phyloP scores from a whole-genome alignment of 2,113 vertebrate species.

The Xiphias gladius region DNA sequence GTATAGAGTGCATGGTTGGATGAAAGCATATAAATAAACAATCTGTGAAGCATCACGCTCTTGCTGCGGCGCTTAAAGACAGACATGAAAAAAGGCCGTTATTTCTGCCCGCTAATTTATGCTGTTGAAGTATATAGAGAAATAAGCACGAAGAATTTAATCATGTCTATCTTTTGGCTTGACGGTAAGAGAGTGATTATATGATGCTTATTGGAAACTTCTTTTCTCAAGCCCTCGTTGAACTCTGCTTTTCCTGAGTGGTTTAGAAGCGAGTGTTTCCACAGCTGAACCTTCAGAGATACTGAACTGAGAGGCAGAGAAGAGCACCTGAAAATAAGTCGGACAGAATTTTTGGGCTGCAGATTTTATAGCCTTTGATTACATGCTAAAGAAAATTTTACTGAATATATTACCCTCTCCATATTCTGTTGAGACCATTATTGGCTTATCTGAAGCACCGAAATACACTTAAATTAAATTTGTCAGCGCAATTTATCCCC shows the following conservation, averaged over 20 bases:
- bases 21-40: slow-evolving; percentile 66
- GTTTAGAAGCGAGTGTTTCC: slow-evolving; percentile 48
- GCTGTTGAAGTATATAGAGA: slow-evolving; percentile 31
- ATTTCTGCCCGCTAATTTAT: slow-evolving; percentile 49
- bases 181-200: slow-evolving; percentile 26
- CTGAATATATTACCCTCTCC: slow-evolving; percentile 42
- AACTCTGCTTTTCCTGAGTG: slow-evolving; percentile 22
- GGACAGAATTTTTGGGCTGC: slow-evolving; percentile 23
- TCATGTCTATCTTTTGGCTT: slow-evolving; percentile 31
- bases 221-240: slow-evolving; percentile 31
- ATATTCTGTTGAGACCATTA: slow-evolving; percentile 37
- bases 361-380: slow-evolving; percentile 57
- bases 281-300: slow-evolving; percentile 56
- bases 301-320: slow-evolving; percentile 1
- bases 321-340: slow-evolving; percentile 48
- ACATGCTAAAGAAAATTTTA: slow-evolving; percentile 46
- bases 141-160: slow-evolving; percentile 30
- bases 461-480: slow-evolving; percentile 54
- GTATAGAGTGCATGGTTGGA: slow-evolving; percentile 51
- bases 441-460: slow-evolving; percentile 1
- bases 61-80: slow-evolving; percentile 36
- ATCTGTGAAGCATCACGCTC: slow-evolving; percentile 57
- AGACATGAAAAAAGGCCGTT: slow-evolving; percentile 13
- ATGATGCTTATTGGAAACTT: slow-evolving; percentile 35
- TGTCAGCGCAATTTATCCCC: slow-evolving; percentile 45